These are phyloP conservation scores for Eupithecia dodoneata DNA, from an alignment of 2,888 invertebrate species.

Conservation along the genomic window DNA sequence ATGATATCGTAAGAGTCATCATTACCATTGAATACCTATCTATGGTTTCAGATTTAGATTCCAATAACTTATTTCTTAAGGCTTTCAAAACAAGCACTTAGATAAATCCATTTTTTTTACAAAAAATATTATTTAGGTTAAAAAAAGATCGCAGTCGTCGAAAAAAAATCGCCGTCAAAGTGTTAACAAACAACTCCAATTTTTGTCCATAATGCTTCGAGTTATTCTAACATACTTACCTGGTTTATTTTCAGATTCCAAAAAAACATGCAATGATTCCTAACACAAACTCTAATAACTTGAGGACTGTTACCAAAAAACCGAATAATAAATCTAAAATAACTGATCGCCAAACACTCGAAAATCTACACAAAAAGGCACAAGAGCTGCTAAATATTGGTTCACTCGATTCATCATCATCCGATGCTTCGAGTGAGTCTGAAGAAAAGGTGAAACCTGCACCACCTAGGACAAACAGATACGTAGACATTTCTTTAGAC, in stretches of 20 bases:
- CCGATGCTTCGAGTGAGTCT: slow-evolving; percentile 60
- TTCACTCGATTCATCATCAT: slow-evolving; percentile 65
- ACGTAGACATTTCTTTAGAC: slow-evolving; percentile 19
- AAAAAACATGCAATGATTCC: slow-evolving; percentile 15
- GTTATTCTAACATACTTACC: not conserved
- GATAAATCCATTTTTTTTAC: too few species aligned
- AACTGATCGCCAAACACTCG: slow-evolving; percentile 61
- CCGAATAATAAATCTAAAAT: slow-evolving; percentile 47
- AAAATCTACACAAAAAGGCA: slow-evolving; percentile 74
- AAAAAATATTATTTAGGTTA: too few species aligned
- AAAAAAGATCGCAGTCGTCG: too few species aligned
- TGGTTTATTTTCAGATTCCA: slow-evolving; percentile 32
- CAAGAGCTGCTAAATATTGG: slow-evolving; percentile 71
- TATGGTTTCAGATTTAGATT: not conserved
- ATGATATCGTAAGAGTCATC: slow-evolving; percentile 37
- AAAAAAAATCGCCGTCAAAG: too few species aligned
- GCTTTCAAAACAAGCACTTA: too few species aligned
- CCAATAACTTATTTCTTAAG: too few species aligned
- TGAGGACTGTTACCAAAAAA: slow-evolving; percentile 37
- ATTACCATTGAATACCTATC: not conserved
- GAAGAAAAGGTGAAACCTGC: slow-evolving; percentile 47
- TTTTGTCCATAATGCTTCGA: not conserved
- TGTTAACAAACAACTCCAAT: too few species aligned
- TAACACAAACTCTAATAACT: slow-evolving; percentile 27
- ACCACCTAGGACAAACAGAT: slow-evolving; percentile 36